Conservation (phyloP, 2,113 vertebrate species). For the Dolichotis patagonum region DNA sequence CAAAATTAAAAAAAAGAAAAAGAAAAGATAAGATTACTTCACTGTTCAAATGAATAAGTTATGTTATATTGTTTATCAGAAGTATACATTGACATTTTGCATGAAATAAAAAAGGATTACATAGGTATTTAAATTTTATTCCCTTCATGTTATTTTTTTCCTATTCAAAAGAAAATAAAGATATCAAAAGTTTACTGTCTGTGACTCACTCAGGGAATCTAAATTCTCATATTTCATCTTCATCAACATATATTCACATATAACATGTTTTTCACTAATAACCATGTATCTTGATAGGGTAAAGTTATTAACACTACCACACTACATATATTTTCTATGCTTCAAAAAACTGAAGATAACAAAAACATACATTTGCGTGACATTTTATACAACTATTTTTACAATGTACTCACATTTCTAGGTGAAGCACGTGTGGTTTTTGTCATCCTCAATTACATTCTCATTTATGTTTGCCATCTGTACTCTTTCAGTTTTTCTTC, state of each 20-base stretch:
- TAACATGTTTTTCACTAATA: background rate
- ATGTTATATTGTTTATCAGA: background rate
- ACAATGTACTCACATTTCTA: background rate
- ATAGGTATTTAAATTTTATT: background rate
- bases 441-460: background rate
- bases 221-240: background rate
- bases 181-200: background rate
- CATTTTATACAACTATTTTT: background rate
- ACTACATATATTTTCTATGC: background rate
- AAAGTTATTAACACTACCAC: background rate
- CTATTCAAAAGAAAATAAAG: background rate
- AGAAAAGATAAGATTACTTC: background rate
- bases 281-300: background rate
- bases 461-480: background rate
- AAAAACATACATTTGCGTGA: background rate
- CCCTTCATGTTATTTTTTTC: background rate
- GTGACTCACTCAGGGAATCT: background rate
- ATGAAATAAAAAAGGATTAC: conserved; percentile 25
- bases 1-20: too few species aligned
- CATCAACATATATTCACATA: background rate
- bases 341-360: background rate
- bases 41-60: background rate
- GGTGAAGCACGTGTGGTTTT: background rate
- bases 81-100: background rate
- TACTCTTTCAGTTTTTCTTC: background rate